phyloP scores from a whole-genome alignment of 2,797 vertebrate species.

The Rhinophrynus dorsalis region DNA sequence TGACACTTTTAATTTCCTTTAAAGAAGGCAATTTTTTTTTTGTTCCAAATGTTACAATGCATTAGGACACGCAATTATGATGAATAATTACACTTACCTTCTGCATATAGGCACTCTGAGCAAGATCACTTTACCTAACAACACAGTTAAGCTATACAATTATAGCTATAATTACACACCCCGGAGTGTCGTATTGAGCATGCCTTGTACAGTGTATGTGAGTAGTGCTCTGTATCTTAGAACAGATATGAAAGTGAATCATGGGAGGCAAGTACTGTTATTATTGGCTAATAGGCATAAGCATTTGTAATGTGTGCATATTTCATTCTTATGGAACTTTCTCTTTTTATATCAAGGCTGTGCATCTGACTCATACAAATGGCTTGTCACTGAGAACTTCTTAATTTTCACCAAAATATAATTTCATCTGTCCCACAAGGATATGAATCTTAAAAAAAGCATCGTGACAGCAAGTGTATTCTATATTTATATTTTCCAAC shows the following conservation, averaged over 20 bases:
- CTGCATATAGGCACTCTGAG: constrained; percentile 23
- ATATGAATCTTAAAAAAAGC: no score
- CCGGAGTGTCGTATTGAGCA: constrained; percentile 23
- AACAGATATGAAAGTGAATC: constrained; percentile 1
- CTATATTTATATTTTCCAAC: no score
- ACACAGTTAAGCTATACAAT: constrained; percentile 12
- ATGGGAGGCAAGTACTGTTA: constrained; percentile 3
- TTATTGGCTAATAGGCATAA: constrained; percentile 5
- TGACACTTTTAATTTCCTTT: constrained; percentile 25
- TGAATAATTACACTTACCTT: constrained; percentile 29
- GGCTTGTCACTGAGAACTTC: no score
- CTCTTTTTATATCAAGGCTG: not conserved
- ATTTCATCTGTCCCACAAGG: no score
- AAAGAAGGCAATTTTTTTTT: constrained; percentile 5
- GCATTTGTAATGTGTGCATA: not conserved
- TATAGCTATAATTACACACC: constrained; percentile 32
- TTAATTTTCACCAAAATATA: no score
- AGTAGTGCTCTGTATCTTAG: not conserved
- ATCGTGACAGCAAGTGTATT: no score
- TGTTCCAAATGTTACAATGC: constrained; percentile 14
- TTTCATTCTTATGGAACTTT: not conserved
- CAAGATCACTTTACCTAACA: constrained; percentile 22
- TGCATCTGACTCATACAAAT: no score
- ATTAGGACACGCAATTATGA: constrained; percentile 22
- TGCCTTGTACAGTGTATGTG: constrained; percentile 1